phyloP scores from a whole-genome alignment of 2,888 invertebrate species.

The Atethmia centrago region DNA sequence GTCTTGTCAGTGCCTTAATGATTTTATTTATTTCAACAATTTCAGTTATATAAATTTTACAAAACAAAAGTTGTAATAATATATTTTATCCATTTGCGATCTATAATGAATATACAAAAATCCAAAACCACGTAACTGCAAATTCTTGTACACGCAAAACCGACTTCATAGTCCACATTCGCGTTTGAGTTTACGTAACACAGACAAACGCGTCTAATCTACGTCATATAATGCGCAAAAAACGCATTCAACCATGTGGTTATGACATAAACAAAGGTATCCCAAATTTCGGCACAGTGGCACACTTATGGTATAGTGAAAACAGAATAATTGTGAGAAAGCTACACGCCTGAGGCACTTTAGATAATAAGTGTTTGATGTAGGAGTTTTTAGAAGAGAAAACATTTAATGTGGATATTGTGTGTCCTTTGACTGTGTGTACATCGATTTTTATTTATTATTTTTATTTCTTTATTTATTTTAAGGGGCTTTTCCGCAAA shows the following conservation, averaged over 20 bases:
- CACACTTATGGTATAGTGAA: constrained; percentile 42
- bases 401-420: no score
- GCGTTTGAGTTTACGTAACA: constrained; percentile 26
- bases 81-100: not conserved
- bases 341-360: not conserved
- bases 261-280: constrained; percentile 41
- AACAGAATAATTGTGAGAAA: constrained; percentile 51
- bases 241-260: constrained; percentile 32
- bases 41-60: not conserved
- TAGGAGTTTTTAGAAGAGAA: not conserved
- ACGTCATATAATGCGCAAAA: constrained; percentile 35
- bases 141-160: not conserved
- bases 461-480: no score
- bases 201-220: constrained; percentile 7
- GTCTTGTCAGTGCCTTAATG: no score
- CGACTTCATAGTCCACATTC: not conserved
- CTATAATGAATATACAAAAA: not conserved
- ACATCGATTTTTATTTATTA: no score
- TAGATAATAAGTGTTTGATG: not conserved
- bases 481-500: no score
- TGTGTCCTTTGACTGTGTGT: no score
- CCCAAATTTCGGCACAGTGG: constrained; percentile 33
- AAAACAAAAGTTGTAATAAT: not conserved
- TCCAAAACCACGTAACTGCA: not conserved
- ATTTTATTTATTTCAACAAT: not conserved